Base-by-base conservation (phyloP, 2,113 vertebrate species). In the Lepisosteus oculatus region DNA sequence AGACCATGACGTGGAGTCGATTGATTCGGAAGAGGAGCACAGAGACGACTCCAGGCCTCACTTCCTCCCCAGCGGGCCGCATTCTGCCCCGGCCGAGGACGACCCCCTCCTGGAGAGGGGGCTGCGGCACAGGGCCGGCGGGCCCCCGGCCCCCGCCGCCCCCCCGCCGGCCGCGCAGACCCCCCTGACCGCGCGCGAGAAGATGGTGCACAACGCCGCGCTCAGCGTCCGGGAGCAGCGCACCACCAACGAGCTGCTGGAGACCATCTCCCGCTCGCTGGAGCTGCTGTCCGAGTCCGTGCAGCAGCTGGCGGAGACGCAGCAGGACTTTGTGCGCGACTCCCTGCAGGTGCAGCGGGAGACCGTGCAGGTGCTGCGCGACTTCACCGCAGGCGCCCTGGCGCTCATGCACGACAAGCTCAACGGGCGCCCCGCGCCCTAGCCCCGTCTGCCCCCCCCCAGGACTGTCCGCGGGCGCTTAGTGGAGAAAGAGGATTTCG, bases 151-250 rank as follows among this genome's bases (percentile, higher is more conserved):
- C 3, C 2, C 43, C 65, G 0, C 61, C 42, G 47, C 78, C 68
- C n/a, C 12, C 72, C 7, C 9, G 56, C 0, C 77, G 71, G 67
- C 6, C 56, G 65, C 3, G 51, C 67, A 6, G n/a, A 59, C 42
- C n/a, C 61, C 69, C 3, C 44, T 42, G 62, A 82, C 6, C 69
- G 42, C 41, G 0, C 81, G 72, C 65, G 82, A 86, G 57, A 78
- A 67, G 81, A 55, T 88, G 75, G 71, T 83, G 44, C 85, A 86
- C 0, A 88, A 72, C 0, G 90, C 90, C 0, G 77, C 81, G 3
- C 75, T 87, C 42, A 92, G 91, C 65, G 86, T 93, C 9, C 86
- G 89, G 41, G 89, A 93, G 85, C 91, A 93, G 82, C 90, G 90
- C 3, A 77, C 87, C 73, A 85, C 86, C 71, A 91, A 90, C 77